These are phyloP conservation scores for Datnioides undecimradiatus DNA, from an alignment of 2,113 vertebrate species.

Conservation along the genomic window DNA sequence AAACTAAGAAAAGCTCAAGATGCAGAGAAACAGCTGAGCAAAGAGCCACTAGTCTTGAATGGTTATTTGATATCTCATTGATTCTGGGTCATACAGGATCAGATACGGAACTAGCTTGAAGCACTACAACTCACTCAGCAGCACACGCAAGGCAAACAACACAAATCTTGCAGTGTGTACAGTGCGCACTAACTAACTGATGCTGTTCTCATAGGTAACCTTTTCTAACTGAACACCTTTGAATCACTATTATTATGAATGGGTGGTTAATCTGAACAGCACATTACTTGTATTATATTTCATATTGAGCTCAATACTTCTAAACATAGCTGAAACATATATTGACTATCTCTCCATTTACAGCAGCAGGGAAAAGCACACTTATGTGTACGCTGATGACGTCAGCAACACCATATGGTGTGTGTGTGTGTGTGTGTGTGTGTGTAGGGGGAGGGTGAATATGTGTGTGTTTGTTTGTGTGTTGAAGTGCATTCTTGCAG, in stretches of 20 bases:
- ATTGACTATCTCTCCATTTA: conserved; percentile 74
- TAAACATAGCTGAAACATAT: conserved; percentile 57
- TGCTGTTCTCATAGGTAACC: not conserved
- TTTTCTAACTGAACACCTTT: not conserved
- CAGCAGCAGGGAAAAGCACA: conserved; percentile 45
- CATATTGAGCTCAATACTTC: conserved; percentile 44
- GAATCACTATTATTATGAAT: not conserved
- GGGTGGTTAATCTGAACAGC: not conserved
- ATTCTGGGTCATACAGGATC: conserved; percentile 33
- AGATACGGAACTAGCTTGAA: conserved; percentile 10
- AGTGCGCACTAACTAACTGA: not conserved
- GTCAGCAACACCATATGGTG: conserved; percentile 51
- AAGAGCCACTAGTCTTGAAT: not conserved
- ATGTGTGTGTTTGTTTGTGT: not conserved
- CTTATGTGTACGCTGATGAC: conserved; percentile 50
- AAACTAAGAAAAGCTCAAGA: not conserved
- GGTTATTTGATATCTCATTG: conserved; percentile 48
- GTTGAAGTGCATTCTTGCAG: not conserved
- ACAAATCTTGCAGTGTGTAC: not conserved
- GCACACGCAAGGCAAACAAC: not conserved
- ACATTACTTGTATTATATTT: conserved; percentile 51
- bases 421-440: not conserved
- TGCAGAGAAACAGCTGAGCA: not conserved
- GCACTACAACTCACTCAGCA: not conserved
- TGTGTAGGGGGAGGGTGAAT: too few relatives aligned